Conservation (phyloP, 1,140 invertebrate genomes). For the Calosoma granatense region DNA sequence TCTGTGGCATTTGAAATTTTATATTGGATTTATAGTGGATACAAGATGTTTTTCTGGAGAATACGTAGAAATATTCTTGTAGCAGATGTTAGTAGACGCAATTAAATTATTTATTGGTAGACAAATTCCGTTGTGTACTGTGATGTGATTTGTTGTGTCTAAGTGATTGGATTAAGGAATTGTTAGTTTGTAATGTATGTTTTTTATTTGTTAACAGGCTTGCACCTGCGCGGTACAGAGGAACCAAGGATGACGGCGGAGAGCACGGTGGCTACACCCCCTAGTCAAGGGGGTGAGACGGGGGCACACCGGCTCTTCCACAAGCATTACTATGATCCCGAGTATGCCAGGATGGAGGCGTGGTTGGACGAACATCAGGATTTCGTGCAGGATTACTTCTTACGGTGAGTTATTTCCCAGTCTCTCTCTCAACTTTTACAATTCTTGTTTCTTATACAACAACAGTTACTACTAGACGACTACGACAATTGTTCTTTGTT, state of each 20-base stretch:
- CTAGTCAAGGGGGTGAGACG: constrained; percentile 34
- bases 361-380: constrained; percentile 95
- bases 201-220: constrained; percentile 52
- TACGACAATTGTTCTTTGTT: background rate
- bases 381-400: constrained; percentile 90
- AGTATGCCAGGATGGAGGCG: constrained; percentile 76
- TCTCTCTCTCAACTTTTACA: background rate
- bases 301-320: constrained; percentile 39
- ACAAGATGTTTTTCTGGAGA: no score
- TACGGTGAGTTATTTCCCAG: constrained; percentile 54
- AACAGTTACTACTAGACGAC: background rate
- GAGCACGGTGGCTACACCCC: constrained; percentile 34
- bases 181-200: no score
- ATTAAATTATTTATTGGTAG: no score
- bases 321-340: constrained; percentile 60
- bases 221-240: constrained; percentile 70
- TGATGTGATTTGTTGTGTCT: no score
- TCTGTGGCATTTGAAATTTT: no score
- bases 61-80: no score
- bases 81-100: no score
- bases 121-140: no score
- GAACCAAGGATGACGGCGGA: constrained; percentile 61
- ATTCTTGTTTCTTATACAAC: background rate
- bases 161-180: no score
- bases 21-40: no score